Evolutionary conservation across 2,113 vertebrate genomes (phyloP).

Genomic region (Panthera tigris): DNA sequence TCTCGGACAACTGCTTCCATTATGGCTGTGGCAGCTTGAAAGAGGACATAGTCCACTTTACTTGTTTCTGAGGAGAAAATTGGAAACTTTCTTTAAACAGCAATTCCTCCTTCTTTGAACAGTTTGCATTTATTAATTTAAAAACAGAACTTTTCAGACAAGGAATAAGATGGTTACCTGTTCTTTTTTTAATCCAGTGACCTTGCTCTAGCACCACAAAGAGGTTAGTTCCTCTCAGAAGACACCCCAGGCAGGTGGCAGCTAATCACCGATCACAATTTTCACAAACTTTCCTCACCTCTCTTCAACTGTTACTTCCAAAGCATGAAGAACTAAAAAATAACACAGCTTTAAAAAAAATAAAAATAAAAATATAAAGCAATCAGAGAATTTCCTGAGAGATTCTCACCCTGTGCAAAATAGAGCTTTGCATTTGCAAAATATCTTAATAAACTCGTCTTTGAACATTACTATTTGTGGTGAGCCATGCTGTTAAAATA

Average conservation of each 20-base stretch:
- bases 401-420: constrained; percentile 77
- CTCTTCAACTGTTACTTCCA: constrained; percentile 83
- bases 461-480: constrained; percentile 70
- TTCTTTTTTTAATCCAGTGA: constrained; percentile 78
- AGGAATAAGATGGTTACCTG: constrained; percentile 79
- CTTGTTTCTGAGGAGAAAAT: constrained; percentile 93
- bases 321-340: constrained; percentile 79
- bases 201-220: constrained; percentile 82
- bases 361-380: constrained; percentile 80
- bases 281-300: constrained; percentile 82
- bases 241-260: constrained; percentile 68
- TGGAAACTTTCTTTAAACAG: constrained; percentile 24
- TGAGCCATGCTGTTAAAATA: constrained; percentile 63
- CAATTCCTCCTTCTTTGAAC: not conserved
- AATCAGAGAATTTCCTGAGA: constrained; percentile 73
- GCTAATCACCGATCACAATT: constrained; percentile 78
- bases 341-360: constrained; percentile 83
- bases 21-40: constrained; percentile 98
- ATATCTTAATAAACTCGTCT: constrained; percentile 1
- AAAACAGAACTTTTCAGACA: constrained; percentile 78
- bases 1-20: constrained; percentile 99
- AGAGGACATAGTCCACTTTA: constrained; percentile 99
- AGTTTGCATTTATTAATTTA: constrained; percentile 40
- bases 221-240: constrained; percentile 82
- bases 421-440: not conserved